These are phyloP conservation scores for Euborellia annulipes DNA, from an alignment of 1,140 invertebrate genomes.

Conservation along the genomic window DNA sequence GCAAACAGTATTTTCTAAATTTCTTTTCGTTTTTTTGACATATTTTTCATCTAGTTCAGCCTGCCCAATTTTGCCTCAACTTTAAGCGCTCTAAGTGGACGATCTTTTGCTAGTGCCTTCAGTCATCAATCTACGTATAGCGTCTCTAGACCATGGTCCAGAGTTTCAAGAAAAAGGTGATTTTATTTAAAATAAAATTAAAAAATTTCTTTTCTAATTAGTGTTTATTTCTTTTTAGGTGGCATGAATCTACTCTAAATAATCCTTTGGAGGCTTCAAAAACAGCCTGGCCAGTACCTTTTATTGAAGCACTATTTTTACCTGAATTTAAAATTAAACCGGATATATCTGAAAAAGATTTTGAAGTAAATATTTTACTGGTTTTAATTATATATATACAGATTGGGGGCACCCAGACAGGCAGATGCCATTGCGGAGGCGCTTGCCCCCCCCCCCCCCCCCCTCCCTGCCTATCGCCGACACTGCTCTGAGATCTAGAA, in stretches of 20 bases:
- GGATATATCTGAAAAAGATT: conserved; percentile 40
- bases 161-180: conserved; percentile 39
- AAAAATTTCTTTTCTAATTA: conserved; percentile 6
- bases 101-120: conserved; percentile 15
- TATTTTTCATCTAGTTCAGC: no score
- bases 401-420: no score
- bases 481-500: no score
- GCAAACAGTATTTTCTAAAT: no score
- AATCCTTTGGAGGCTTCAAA: conserved; percentile 43
- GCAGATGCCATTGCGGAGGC: no score
- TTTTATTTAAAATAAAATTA: conserved; percentile 3
- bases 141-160: conserved; percentile 34
- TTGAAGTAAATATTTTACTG: conserved; percentile 25
- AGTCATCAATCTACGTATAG: conserved; percentile 20
- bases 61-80: conserved; percentile 19
- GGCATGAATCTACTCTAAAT: conserved; percentile 41
- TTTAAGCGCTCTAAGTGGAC: conserved; percentile 8
- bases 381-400: no score
- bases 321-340: conserved; percentile 61
- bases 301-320: conserved; percentile 58
- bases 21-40: conserved; percentile 13
- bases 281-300: conserved; percentile 57
- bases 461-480: no score
- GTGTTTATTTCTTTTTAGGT: conserved; percentile 30
- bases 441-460: no score